Base-by-base conservation (phyloP, 2,797 vertebrate genomes). In the Morelia viridis region DNA sequence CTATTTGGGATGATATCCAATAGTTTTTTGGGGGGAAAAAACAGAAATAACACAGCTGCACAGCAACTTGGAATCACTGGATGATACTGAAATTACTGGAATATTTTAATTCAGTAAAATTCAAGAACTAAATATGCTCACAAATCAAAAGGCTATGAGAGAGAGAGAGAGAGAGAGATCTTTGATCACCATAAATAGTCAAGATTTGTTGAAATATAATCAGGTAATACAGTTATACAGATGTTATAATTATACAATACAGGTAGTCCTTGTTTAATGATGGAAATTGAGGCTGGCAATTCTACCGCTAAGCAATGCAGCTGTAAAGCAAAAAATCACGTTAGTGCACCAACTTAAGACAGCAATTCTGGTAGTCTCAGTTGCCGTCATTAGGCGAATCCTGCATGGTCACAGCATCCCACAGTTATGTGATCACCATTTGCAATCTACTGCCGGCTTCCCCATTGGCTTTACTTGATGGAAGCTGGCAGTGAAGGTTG, bases 11-110 rank as follows among this genome's bases (percentile, higher is more conserved):
- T 92, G 19, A 60, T 71, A 91, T 92, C 61, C 7, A 0, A 15
- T 80, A 57, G 11, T 0, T 91, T 65, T 94, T 93, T 41, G n/a
- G n/a, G n/a, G n/a, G n/a, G n/a, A n/a, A 35, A 46, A 56, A 71
- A 0, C 3, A 76, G 5, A 0, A 91, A 41, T 19, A 24, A 80
- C 12, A 65, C 2, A 2, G 35, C 5, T 35, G n/a, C 35, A 35
- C 6, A 0, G 5, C 1, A 91, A 22, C 0, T 0, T 91, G 83
- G 9, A 4, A 61, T 17, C 35, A 26, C 6, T 89, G 26, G 28
- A 61, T 15, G 31, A 46, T 91, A 61, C 3, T 76, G 12, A 28
- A n/a, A 46, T 6, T 91, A n/a, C 7, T 90, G 85, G 8, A 9
- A 3, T 50, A 41, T 85, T 2, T 0, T 5, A 35, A 1, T 85